Evolutionary conservation across 1,140 invertebrate species (phyloP), one percentile per base, ranked within the genome.

Genomic region (Drosophila sp.): DNA sequence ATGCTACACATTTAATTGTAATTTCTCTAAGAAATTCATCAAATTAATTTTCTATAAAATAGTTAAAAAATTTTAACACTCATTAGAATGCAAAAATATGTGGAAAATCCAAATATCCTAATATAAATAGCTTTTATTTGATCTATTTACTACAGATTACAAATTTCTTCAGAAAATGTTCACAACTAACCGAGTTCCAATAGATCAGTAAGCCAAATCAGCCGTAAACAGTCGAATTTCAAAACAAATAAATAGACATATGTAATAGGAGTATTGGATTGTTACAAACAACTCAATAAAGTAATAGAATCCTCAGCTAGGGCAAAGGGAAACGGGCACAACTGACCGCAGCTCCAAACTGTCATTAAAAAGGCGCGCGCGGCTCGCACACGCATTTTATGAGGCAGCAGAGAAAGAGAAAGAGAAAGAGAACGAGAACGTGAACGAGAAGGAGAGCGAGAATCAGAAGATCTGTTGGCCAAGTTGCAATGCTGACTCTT

Each of bases 381-480:
- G 73, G 71, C 64, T 76, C 89, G 80, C 89, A 90, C 89, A 90
- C 89, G 82, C 89, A 90, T 90, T 90, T 90, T 90, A 90, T 76
- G 89, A 90, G 79, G 62, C 76, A 82, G 62, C 64, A 48, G 72
- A 66, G 59, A 57, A 51, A 59, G 76, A 69, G 41, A 79, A 75
- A 58, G 58, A 62, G 63, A 7, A 36, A 13, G 40, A 41, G 40
- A 41, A 16, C 21, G 4, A 13, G 25, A 4, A n/a, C n/a, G n/a
- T n/a, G 41, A 79, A 75, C 53, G 58, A 62, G 63, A 7, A 36
- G 40, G 40, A 41, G 40, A 41, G 6, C 21, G 4, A 13, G 25
- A 4, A n/a, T n/a, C 14, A 51, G 50, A 9, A 36, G 50, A 14
- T 34, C 27, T 32, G 50, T 27, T 16, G 50, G n/a, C 29, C 50